A percentile compares a stretch with the other conserved stretches of the same genome.
Conservation (phyloP, 2,888 invertebrate species). For the Agriopis marginaria region DNA sequence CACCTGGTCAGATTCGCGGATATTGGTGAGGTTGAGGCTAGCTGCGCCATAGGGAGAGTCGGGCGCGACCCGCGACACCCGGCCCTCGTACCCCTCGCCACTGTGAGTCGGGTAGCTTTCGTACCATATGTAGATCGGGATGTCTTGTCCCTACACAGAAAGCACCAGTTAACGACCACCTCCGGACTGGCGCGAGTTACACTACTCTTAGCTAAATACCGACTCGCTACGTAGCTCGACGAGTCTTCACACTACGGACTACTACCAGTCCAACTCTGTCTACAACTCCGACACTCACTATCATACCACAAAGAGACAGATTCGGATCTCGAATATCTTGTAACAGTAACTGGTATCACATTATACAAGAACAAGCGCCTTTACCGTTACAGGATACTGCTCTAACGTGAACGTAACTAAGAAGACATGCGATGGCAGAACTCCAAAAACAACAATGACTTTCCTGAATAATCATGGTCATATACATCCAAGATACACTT, state of each 20-base stretch:
- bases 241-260: slow-evolving; percentile 52
- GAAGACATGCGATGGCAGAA: slow-evolving; percentile 44
- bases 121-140: slow-evolving; percentile 99
- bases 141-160: slow-evolving; percentile 94
- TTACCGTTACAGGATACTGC: slow-evolving; percentile 50
- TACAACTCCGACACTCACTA: slow-evolving; percentile 53
- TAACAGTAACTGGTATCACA: slow-evolving; percentile 41
- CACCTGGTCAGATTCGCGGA: slow-evolving; percentile 94
- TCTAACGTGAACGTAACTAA: slow-evolving; percentile 42
- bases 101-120: slow-evolving; percentile 99
- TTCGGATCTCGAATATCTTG: slow-evolving; percentile 48
- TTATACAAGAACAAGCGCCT: neutral
- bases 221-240: slow-evolving; percentile 48
- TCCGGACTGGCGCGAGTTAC: slow-evolving; percentile 59
- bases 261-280: slow-evolving; percentile 60
- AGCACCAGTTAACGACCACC: slow-evolving; percentile 51
- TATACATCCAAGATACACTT: slow-evolving; percentile 29
- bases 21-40: slow-evolving; percentile 97
- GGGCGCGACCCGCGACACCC: slow-evolving; percentile 95
- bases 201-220: slow-evolving; percentile 54
- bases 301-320: slow-evolving; percentile 46
- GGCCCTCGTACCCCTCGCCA: slow-evolving; percentile 96
- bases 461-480: slow-evolving; percentile 32
- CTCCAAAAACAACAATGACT: slow-evolving; percentile 41
- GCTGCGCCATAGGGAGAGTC: slow-evolving; percentile 96